Evolutionary conservation across 2,113 vertebrate genomes (phyloP), one percentile per base, ranked within the genome.

Genomic region (Lucifuga dentata): DNA sequence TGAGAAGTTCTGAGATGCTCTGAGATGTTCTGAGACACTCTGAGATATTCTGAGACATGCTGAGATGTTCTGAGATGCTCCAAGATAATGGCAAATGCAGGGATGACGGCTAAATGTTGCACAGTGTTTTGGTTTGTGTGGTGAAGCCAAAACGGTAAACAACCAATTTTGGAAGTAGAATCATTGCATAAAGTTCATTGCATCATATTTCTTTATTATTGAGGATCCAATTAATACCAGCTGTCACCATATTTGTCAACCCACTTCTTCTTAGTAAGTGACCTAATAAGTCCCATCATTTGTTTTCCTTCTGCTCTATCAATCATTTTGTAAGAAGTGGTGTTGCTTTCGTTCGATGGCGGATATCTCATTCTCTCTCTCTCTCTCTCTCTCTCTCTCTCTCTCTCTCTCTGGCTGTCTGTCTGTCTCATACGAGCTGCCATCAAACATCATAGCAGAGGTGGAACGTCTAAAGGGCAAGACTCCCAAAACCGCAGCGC

Each of bases 401-500:
- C 21, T 21, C 45, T 12, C 21, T 26, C 10, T 26, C 21, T 50
- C 6, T 45, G 33, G 26, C 26, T 44, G 11, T 35, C 23, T 45
- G 32, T 36, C 19, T 36, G 43, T 68, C 59, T 83, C 49, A 78
- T 69, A 78, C 29, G 53, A 72, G 62, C 60, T 69, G 84, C 81
- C 82, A 73, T 83, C 48, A 67, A 81, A 80, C 52, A 56, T 64
- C 6, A 13, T 36, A 71, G 82, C 58, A 80, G 83, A 84, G 73
- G 80, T 84, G 81, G 78, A 84, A 73, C 73, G 80, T 85, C 83
- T 78, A 43, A 73, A 76, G 79, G 81, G 80, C 76, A 74, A 9
- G 40, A 52, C 52, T 82, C 77, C 82, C 80, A 68, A 80, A 89
- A 85, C 87, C 89, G 60, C 86, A 89, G 76, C 45, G 20, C 73